Evolutionary conservation across 2,888 invertebrate genomes (phyloP).

Genomic region (Nemapogon koenigi): DNA sequence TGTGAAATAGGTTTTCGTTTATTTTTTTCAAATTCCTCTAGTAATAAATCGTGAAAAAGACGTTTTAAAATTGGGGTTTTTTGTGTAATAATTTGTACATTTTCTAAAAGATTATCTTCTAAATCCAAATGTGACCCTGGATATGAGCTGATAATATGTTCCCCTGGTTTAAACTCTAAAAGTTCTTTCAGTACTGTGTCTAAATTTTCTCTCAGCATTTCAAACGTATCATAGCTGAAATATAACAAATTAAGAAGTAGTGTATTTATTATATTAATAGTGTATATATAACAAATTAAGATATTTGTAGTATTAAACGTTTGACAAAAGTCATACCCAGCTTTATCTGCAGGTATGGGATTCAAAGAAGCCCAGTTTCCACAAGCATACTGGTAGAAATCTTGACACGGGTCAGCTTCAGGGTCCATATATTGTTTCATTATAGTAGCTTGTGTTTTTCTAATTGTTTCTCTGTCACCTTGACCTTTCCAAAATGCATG

Average conservation of each 20-base stretch:
- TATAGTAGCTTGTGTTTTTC: conserved; percentile 68
- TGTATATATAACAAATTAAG: background rate
- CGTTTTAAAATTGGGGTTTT: too few species aligned
- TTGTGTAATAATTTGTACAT: background rate
- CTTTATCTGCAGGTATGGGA: conserved; percentile 88
- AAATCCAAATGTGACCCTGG: conserved; percentile 42
- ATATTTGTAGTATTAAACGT: background rate
- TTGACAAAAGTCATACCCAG: conserved; percentile 50
- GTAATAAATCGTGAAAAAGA: too few species aligned
- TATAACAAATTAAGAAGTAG: conserved; percentile 1
- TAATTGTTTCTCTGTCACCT: conserved; percentile 61
- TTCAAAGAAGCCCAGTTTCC: conserved; percentile 86
- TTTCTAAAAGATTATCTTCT: conserved; percentile 29
- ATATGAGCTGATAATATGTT: conserved; percentile 31
- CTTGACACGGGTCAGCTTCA: conserved; percentile 76
- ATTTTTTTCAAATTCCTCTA: too few species aligned
- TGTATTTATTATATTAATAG: background rate
- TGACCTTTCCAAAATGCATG: conserved; percentile 68
- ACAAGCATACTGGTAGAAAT: conserved; percentile 86
- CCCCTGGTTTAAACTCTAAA: conserved; percentile 59
- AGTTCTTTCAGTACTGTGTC: conserved; percentile 73
- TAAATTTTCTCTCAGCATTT: conserved; percentile 83
- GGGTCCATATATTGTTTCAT: conserved; percentile 82
- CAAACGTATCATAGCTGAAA: conserved; percentile 83
- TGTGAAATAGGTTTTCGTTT: conserved; percentile 19